These are phyloP conservation scores for Pollenia amentaria DNA, from an alignment of 2,888 invertebrate genomes.

Conservation along the genomic window DNA sequence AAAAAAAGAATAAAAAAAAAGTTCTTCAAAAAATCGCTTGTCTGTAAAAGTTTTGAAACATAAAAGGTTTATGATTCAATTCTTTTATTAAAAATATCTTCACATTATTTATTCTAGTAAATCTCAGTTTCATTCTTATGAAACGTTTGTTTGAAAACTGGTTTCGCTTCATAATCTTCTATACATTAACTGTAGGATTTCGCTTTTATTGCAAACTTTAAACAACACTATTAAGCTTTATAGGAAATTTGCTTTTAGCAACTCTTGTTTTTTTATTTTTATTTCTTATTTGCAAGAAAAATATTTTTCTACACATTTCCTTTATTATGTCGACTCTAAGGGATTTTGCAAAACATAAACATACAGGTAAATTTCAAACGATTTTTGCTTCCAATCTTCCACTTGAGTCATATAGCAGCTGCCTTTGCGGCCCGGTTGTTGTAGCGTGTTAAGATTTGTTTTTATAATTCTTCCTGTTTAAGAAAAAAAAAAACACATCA, in stretches of 20 bases:
- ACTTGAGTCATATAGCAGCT: constrained; percentile 46
- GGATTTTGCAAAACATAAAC: constrained; percentile 31
- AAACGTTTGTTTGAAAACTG: constrained; percentile 15
- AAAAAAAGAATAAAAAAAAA: no score
- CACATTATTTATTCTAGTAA: background rate
- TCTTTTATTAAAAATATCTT: background rate
- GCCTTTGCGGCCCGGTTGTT: constrained; percentile 37
- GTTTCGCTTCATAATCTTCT: constrained; percentile 38
- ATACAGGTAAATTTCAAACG: constrained; percentile 59
- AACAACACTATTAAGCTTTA: background rate
- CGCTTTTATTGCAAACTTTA: constrained; percentile 21
- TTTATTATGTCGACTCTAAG: constrained; percentile 44
- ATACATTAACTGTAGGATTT: constrained; percentile 40
- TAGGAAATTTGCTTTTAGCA: constrained; percentile 35
- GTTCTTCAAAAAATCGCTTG: no score
- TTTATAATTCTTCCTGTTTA: constrained; percentile 32
- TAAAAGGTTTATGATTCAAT: background rate
- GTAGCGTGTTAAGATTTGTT: constrained; percentile 38
- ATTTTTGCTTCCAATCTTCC: constrained; percentile 19
- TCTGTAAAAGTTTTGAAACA: background rate
- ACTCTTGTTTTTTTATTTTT: constrained; percentile 16
- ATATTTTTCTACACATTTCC: constrained; percentile 11
- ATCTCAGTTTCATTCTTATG: background rate
- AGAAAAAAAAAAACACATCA: constrained; percentile 47
- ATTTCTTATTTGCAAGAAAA: background rate